These are phyloP conservation scores for Vespertilio murinus DNA, from an alignment of 2,797 vertebrate genomes.

Conservation along the genomic window DNA sequence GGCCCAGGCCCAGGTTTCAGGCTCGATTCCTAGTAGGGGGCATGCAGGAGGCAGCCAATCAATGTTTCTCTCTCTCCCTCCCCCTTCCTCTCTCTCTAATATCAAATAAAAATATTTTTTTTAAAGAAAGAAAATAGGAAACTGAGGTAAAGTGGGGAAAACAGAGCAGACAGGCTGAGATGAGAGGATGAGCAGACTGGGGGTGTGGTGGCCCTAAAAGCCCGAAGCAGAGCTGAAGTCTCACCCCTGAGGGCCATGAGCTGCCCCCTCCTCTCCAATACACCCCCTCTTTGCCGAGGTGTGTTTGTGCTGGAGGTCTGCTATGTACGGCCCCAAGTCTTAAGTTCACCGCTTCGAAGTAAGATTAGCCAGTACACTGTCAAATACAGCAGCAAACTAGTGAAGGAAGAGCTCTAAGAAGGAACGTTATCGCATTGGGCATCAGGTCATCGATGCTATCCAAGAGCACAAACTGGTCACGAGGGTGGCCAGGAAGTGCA, in stretches of 20 bases:
- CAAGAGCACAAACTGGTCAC: neutral
- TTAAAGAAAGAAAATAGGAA: neutral
- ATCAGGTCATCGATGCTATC: neutral
- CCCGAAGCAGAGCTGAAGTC: neutral
- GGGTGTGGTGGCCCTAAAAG: neutral
- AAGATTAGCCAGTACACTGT: neutral
- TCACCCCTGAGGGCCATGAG: neutral
- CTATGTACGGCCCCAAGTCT: neutral
- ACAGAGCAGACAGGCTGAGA: neutral
- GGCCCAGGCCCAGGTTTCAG: too few species aligned
- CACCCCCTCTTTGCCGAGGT: neutral
- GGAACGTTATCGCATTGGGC: neutral
- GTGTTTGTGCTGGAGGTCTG: neutral
- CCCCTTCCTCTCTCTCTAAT: too few species aligned
- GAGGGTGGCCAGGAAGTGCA: neutral
- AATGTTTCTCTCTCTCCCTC: too few species aligned
- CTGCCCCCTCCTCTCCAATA: neutral
- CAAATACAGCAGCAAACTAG: neutral
- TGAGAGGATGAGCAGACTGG: neutral
- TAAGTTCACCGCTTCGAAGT: neutral
- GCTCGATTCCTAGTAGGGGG: too few species aligned
- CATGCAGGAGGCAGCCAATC: too few species aligned
- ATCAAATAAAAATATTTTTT: too few species aligned
- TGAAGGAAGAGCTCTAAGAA: neutral
- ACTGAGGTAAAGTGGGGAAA: neutral